Evolutionary conservation across 2,797 vertebrate genomes (phyloP).

Genomic region (Morus bassanus): DNA sequence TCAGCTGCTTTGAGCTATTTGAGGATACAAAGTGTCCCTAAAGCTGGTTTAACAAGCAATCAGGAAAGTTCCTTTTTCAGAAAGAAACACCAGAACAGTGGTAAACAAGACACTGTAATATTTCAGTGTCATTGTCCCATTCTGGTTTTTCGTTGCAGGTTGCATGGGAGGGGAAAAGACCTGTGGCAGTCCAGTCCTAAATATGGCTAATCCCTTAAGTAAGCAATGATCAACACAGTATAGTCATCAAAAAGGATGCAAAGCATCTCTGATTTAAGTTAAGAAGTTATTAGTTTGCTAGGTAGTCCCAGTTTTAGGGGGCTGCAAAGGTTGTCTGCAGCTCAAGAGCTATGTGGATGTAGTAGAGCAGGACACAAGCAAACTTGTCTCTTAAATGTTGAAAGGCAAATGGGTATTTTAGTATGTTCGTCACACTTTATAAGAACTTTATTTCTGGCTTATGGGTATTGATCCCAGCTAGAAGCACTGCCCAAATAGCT

Average conservation of each 20-base stretch:
- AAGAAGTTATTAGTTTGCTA: background rate
- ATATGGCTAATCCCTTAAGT: background rate
- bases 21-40: background rate
- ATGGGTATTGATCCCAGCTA: background rate
- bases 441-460: background rate
- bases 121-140: background rate
- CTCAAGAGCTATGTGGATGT: background rate
- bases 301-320: background rate
- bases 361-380: background rate
- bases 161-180: background rate
- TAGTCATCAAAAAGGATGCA: background rate
- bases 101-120: background rate
- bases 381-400: background rate
- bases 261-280: background rate
- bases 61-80: background rate
- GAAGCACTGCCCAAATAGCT: background rate
- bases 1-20: background rate
- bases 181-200: background rate
- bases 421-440: rapidly evolving
- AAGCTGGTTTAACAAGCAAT: background rate
- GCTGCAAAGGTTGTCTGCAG: background rate
- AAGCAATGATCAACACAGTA: background rate
- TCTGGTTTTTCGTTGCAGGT: background rate
- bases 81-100: background rate
- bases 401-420: background rate